Base-by-base conservation (phyloP, 2,113 vertebrate species). In the Poeciliopsis occidentalis region DNA sequence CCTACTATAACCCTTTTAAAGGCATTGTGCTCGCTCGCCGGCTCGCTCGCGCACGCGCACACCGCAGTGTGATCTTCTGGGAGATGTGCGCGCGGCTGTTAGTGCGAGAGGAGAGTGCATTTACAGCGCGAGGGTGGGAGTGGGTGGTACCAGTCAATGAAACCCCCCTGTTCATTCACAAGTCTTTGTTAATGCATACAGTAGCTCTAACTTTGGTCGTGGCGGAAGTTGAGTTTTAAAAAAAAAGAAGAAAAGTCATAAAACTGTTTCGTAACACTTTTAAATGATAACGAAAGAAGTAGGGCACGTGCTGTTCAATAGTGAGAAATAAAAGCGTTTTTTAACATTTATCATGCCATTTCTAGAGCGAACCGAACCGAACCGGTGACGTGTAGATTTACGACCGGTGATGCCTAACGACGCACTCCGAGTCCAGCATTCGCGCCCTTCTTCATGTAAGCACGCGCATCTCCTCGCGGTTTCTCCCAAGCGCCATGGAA, bases 1-100 rank as follows among this genome's bases (percentile, higher is more conserved):
- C 90, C 91, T 91, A 92, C 92, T 90, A 88, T 89, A 93, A 91
- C 88, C 91, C 90, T 87, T 88, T 92, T 93, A 93, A 89, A 93
- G 91, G 89, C 87, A 93, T 87, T 79, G 84, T 73, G 70, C 73
- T 71, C 82, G 62, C 69, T 54, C 65, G 29, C 12, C 27, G 8
- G 69, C 73, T 70, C 82, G 60, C 69, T 54, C 65, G 22, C 12
- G 37, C 51, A 69, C 79, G 82, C 84, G 76, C 87, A 67, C 79
- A 86, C 88, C 72, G 92, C 92, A 83, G 88, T 82, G 71, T 89
- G 85, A 83, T 78, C 69, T 63, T 81, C 69, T 8, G 54, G 64
- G 27, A 72, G 67, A 77, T 64, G 85, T 62, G 81, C 78, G 85
- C 26, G 82, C 71, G 72, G 73, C 71, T 75, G 82, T 71, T 67